Conservation (phyloP, 2,113 vertebrate genomes). For the Diadophis punctatus region DNA sequence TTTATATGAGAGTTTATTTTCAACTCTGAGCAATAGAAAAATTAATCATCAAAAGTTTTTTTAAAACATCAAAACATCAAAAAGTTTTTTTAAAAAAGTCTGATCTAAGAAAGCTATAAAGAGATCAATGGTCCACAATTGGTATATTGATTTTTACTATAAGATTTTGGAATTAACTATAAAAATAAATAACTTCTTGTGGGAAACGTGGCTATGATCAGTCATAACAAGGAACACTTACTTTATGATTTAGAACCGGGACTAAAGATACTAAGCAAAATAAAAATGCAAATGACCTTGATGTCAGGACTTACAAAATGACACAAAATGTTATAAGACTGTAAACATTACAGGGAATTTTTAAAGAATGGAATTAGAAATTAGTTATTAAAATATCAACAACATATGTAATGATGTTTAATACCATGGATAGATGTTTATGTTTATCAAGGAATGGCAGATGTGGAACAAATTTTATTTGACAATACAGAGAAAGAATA, state of each 20-base stretch:
- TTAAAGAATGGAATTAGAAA: neutral
- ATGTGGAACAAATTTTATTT: neutral
- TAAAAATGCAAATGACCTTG: neutral
- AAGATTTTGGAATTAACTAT: neutral
- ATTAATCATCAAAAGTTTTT: neutral
- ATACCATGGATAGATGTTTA: neutral
- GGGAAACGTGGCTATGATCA: neutral
- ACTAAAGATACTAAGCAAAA: neutral
- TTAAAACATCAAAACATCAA: neutral
- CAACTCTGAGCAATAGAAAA: neutral
- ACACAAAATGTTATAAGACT: neutral
- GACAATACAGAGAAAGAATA: neutral
- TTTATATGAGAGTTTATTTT: neutral
- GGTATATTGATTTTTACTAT: neutral
- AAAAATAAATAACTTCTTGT: neutral
- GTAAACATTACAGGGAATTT: neutral
- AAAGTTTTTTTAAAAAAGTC: neutral
- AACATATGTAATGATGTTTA: neutral
- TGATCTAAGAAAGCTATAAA: neutral
- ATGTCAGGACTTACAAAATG: neutral
- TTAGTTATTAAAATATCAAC: neutral
- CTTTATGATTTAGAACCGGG: neutral
- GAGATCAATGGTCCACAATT: neutral
- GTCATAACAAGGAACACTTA: neutral
- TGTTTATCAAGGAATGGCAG: neutral